Evolutionary conservation across 2,113 vertebrate species (phyloP).

Genomic region (Bombycilla garrulus): DNA sequence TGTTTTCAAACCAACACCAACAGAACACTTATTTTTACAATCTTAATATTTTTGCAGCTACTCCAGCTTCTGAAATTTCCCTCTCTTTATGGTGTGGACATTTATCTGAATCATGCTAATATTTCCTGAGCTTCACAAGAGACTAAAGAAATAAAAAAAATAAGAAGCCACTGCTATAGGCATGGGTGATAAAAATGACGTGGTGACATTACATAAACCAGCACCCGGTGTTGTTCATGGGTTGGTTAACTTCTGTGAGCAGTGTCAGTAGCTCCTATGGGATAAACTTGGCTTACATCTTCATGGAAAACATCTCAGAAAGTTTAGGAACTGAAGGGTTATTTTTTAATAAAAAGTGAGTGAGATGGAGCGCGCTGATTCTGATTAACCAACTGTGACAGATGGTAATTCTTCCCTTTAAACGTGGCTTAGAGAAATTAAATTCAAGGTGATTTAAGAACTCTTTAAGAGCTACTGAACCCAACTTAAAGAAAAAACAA

Average conservation of each 20-base stretch:
- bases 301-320: not conserved
- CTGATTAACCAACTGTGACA: constrained; percentile 36
- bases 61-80: not conserved
- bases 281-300: not conserved
- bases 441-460: constrained; percentile 49
- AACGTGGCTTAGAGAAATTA: constrained; percentile 9
- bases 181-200: not conserved
- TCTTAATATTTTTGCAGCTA: not conserved
- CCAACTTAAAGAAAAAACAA: not conserved
- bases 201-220: not conserved
- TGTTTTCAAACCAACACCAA: not conserved
- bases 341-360: constrained; percentile 25
- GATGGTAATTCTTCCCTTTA: constrained; percentile 34
- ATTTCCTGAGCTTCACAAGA: not conserved
- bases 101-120: not conserved
- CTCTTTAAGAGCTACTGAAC: not conserved
- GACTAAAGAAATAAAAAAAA: not conserved
- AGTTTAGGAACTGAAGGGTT: not conserved
- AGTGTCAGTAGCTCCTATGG: not conserved
- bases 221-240: not conserved
- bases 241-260: not conserved
- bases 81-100: not conserved
- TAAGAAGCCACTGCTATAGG: not conserved
- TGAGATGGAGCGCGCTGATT: not conserved
- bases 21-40: not conserved